phyloP scores from a whole-genome alignment of 2,888 invertebrate genomes.

The Danaus chrysippus region DNA sequence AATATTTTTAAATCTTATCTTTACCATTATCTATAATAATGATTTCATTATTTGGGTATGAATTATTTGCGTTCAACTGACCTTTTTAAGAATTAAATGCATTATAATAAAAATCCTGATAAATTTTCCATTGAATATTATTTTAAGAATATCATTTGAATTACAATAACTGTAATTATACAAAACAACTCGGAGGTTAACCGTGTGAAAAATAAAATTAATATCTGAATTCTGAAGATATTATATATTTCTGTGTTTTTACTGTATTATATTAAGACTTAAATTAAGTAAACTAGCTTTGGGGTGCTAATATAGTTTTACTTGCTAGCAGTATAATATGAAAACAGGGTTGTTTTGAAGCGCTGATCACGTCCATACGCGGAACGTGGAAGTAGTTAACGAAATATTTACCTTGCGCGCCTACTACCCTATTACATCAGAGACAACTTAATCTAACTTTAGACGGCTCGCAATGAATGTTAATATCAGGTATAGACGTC shows the following conservation, averaged over 20 bases:
- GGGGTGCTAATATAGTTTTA: slow-evolving; percentile 9
- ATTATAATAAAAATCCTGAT: no score
- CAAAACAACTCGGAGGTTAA: no score
- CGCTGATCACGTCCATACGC: slow-evolving; percentile 26
- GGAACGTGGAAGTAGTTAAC: slow-evolving; percentile 68
- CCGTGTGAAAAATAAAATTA: no score
- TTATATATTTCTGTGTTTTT: background rate
- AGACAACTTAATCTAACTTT: slow-evolving; percentile 34
- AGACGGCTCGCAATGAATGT: slow-evolving; percentile 29
- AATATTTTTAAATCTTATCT: background rate
- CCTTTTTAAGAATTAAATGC: no score
- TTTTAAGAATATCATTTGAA: no score
- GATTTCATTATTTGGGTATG: no score
- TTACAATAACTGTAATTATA: background rate
- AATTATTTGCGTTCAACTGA: no score
- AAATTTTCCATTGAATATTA: no score
- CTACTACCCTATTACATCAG: slow-evolving; percentile 32
- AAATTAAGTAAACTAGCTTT: background rate
- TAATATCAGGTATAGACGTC: slow-evolving; percentile 29
- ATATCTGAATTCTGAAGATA: background rate
- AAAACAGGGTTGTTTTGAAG: slow-evolving; percentile 12
- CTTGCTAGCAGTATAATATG: slow-evolving; percentile 1
- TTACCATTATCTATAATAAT: no score
- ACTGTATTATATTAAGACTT: background rate
- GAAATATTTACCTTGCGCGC: slow-evolving; percentile 43